Evolutionary conservation across 2,888 invertebrate species (phyloP).

Genomic region (Idaea biselata): DNA sequence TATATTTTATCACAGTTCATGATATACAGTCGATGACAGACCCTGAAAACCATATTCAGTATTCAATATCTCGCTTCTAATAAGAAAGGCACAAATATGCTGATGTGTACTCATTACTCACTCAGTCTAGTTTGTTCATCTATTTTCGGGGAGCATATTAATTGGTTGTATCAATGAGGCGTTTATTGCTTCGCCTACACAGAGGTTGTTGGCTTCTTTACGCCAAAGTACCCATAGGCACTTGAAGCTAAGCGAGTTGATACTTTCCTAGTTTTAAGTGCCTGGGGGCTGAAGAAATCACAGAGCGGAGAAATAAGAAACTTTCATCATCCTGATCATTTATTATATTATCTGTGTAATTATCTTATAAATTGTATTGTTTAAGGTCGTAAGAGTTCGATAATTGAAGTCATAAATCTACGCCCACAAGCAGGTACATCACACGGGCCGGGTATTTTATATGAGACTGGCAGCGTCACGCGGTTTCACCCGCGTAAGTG

Average conservation of each 20-base stretch:
- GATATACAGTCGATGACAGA: too few species aligned
- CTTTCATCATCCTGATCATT: neutral
- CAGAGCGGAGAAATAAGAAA: too few species aligned
- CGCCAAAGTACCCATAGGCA: slow-evolving; percentile 1
- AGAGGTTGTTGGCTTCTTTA: slow-evolving; percentile 17
- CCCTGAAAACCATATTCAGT: too few species aligned
- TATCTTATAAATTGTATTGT: neutral
- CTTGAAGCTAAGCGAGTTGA: neutral
- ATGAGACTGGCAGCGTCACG: too few species aligned
- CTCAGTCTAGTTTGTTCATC: slow-evolving; percentile 10
- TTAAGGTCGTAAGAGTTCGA: neutral
- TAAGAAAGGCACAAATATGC: neutral
- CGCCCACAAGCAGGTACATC: neutral
- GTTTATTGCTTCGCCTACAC: slow-evolving; percentile 20
- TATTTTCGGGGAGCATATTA: slow-evolving; percentile 17
- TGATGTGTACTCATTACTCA: neutral
- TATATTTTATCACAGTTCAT: too few species aligned
- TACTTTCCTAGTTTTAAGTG: neutral
- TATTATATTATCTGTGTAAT: neutral
- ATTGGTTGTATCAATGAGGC: slow-evolving; percentile 20
- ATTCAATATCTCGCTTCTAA: neutral
- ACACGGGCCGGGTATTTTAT: too few species aligned
- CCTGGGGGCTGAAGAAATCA: neutral
- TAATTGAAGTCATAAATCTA: neutral
- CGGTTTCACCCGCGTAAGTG: too few species aligned